These are phyloP conservation scores for Pterocles burchelli DNA, from an alignment of 2,113 vertebrate species.

Conservation along the genomic window DNA sequence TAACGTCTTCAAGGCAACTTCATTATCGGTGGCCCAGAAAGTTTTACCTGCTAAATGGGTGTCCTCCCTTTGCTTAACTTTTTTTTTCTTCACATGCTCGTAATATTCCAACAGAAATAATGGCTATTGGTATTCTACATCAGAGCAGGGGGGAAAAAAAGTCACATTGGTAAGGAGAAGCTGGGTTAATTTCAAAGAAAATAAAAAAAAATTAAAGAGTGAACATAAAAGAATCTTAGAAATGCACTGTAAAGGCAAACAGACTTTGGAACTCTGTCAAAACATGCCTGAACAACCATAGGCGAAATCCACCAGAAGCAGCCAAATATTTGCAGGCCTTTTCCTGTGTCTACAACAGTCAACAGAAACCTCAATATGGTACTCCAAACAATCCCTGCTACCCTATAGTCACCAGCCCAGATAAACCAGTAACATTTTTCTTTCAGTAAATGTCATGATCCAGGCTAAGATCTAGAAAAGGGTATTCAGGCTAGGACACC, in stretches of 20 bases:
- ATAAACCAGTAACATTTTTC: background rate
- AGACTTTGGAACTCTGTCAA: background rate
- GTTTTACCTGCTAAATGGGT: background rate
- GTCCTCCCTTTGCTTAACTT: background rate
- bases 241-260: background rate
- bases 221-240: background rate
- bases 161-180: background rate
- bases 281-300: background rate
- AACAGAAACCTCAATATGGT: background rate
- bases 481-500: background rate
- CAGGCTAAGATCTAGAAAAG: background rate
- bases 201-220: background rate
- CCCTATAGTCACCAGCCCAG: background rate
- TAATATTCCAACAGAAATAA: background rate
- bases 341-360: background rate
- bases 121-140: background rate
- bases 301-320: background rate
- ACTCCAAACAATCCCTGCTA: background rate
- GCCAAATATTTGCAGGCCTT: background rate
- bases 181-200: background rate
- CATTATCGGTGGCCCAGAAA: background rate
- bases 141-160: background rate
- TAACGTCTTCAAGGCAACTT: background rate
- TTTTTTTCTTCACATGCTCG: background rate
- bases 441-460: background rate